These are phyloP conservation scores for Xiphorhynchus elegans DNA, from an alignment of 2,113 vertebrate species.

Conservation along the genomic window DNA sequence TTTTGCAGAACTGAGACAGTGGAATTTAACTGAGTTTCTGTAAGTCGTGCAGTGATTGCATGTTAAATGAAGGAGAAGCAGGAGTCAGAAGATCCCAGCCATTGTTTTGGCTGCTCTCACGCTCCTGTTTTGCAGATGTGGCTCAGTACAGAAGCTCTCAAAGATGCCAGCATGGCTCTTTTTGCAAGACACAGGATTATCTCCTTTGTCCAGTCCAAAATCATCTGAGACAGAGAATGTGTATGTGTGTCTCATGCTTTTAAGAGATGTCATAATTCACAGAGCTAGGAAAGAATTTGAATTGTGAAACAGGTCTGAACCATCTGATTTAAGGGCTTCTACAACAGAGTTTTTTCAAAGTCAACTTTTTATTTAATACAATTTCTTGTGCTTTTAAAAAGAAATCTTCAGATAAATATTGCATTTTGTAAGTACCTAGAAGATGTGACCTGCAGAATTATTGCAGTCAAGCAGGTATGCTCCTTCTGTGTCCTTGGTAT, in stretches of 20 bases:
- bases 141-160: not conserved
- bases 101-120: not conserved
- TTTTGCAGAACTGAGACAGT: not conserved
- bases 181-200: not conserved
- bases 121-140: not conserved
- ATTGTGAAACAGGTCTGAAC: not conserved
- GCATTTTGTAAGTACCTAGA: not conserved
- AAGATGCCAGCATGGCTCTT: not conserved
- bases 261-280: not conserved
- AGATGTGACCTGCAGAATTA: not conserved
- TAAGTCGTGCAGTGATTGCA: not conserved
- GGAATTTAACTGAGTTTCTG: not conserved
- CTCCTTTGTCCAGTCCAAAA: not conserved
- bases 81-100: not conserved
- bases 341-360: not conserved
- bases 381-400: not conserved
- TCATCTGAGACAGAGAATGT: not conserved
- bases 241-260: not conserved
- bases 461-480: fast-evolving
- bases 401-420: not conserved
- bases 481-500: too few relatives aligned
- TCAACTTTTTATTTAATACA: fast-evolving
- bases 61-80: not conserved
- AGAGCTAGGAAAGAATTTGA: not conserved
- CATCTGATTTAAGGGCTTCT: not conserved